These are phyloP conservation scores for Tachypleus tridentatus DNA, from an alignment of 1,140 invertebrate genomes.

Conservation along the genomic window DNA sequence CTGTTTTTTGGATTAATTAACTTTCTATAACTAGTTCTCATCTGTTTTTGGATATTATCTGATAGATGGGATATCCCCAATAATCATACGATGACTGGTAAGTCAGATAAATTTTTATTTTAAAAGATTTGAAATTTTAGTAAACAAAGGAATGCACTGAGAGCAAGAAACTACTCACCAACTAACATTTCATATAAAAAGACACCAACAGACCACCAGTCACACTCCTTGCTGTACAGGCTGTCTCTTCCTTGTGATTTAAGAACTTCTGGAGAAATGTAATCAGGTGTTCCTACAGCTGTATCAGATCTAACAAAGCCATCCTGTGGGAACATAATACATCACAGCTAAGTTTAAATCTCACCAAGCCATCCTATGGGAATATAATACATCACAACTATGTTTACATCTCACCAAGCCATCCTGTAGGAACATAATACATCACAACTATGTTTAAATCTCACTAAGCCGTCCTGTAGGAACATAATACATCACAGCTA, in stretches of 20 bases:
- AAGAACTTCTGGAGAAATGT: conserved; percentile 96
- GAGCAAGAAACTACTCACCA: conserved; percentile 23
- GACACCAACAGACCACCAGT: conserved; percentile 99
- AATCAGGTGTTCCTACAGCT: conserved; percentile 97
- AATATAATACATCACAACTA: too few relatives aligned
- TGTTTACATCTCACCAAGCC: too few relatives aligned
- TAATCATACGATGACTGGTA: too few relatives aligned
- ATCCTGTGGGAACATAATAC: conserved; percentile 44
- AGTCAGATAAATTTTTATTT: too few relatives aligned
- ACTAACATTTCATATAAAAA: conserved; percentile 98
- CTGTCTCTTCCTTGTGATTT: conserved; percentile 95
- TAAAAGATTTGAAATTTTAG: too few relatives aligned
- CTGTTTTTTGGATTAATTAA: too few relatives aligned
- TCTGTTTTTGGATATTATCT: too few relatives aligned
- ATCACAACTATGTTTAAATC: too few relatives aligned
- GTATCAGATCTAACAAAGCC: conserved; percentile 91
- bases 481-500: conserved; percentile 13
- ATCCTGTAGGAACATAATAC: too few relatives aligned
- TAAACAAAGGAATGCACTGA: too few relatives aligned
- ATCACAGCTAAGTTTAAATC: conserved; percentile 27
- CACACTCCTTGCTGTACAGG: conserved; percentile 61
- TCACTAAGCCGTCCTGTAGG: conserved; percentile 71
- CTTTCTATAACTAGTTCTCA: too few relatives aligned
- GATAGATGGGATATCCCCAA: too few relatives aligned
- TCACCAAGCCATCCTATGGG: conserved; percentile 17